Conservation (phyloP, 2,113 vertebrate genomes). For the Coptodon bakossiorum region DNA sequence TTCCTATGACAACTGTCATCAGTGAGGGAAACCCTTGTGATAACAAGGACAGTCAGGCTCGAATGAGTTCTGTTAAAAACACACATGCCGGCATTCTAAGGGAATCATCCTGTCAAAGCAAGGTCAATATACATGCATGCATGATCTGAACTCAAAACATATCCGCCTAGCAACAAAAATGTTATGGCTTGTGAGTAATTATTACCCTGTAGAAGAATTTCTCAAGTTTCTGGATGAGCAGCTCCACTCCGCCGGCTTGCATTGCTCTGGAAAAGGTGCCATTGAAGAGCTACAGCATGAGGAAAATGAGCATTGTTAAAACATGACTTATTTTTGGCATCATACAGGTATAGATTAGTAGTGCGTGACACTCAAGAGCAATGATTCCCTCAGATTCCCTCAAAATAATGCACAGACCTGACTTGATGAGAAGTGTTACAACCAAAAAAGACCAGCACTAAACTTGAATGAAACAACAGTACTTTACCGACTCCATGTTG, state of each 20-base stretch:
- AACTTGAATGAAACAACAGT: neutral
- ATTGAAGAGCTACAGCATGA: conserved; percentile 84
- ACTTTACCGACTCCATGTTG: neutral
- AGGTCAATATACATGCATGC: neutral
- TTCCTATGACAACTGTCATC: neutral
- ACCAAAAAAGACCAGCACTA: neutral
- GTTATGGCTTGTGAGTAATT: neutral
- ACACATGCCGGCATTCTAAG: neutral
- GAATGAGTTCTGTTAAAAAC: neutral
- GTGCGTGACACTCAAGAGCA: rapidly evolving
- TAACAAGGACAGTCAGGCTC: neutral
- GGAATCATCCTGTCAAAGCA: neutral
- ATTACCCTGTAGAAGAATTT: conserved; percentile 98
- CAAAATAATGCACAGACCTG: neutral
- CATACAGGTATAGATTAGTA: neutral
- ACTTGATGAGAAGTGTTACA: neutral
- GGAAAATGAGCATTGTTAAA: neutral
- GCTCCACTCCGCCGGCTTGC: conserved; percentile 87
- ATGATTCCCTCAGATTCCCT: neutral
- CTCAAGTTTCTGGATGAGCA: conserved; percentile 89
- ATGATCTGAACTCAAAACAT: neutral
- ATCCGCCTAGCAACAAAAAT: neutral
- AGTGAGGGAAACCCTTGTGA: neutral
- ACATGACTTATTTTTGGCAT: neutral
- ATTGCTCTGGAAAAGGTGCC: conserved; percentile 87